Evolutionary conservation across 37 sponge, comb jelly and placozoan species (phyloP), one percentile per base, ranked within the genome.

Genomic region (Geodia barretti): DNA sequence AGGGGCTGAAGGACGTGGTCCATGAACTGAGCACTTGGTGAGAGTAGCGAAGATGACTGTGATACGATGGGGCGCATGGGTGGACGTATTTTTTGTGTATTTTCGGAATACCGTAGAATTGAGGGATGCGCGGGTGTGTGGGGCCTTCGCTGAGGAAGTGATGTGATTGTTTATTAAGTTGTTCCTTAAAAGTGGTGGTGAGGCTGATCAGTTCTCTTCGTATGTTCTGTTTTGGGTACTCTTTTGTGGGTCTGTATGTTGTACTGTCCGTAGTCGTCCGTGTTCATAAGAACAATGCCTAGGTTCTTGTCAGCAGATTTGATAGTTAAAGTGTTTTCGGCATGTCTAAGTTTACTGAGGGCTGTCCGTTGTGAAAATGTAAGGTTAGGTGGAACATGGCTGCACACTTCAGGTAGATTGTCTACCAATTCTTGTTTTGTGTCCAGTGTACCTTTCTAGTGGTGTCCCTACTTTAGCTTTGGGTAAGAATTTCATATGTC

Each of bases 1-100:
- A 80, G 72, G 5, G 81, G 81, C 39, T 80, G 81, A 21, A 80
- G 72, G 1, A 69, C 24, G 30, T 80, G 81, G 37, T 80, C 81
- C 1, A 80, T 70, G 14, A 80, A 31, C 26, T 70, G 60, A 5
- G 81, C 81, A 25, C 72, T 80, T 4, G 47, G 59, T 4, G 62
- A 32, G 2, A 80, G 72, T 58, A 70, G 60, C 1, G 81, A 80
- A 11, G 37, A 39, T 28, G 72, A 32, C 23, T 80, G 81, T 4
- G 81, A 58, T 30, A 80, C 72, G 20, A 80, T 80, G 33, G 81
- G 81, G 2, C 81, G 58, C 14, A 80, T 28, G 14, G 81, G 81
- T 59, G 81, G 81, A 32, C 14, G 63, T 35, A 75, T 33, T 60
- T 60, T 75, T 75, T 75, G 47, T 75, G 76, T 25, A 75, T 75